A percentile compares a stretch with the other conserved stretches of the same genome.
These are phyloP conservation scores for Trachelus tabidus DNA, from an alignment of 2,888 invertebrate species.

Conservation along the genomic window DNA sequence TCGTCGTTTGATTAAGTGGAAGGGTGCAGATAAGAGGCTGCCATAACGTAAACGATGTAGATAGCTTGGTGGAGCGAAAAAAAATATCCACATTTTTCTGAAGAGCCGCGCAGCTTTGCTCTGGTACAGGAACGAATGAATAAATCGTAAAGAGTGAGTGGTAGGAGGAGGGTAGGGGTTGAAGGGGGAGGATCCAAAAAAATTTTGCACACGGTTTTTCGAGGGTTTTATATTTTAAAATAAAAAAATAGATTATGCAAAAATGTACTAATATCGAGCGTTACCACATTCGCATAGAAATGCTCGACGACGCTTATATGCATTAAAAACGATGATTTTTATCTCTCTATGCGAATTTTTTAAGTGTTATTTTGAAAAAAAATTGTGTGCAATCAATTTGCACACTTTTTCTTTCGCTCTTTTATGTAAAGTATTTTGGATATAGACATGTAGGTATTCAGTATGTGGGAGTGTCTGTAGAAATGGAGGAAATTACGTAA, in stretches of 20 bases:
- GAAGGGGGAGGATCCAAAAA: neutral
- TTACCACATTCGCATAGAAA: too few species aligned
- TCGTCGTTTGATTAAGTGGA: conserved; percentile 31
- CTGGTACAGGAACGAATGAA: conserved; percentile 15
- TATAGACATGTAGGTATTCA: too few species aligned
- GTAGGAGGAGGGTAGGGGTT: neutral
- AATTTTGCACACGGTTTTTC: neutral
- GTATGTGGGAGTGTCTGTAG: too few species aligned
- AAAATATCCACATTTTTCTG: conserved; percentile 18
- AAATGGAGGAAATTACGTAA: too few species aligned
- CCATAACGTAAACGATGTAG: conserved; percentile 34
- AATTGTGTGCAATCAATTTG: too few species aligned
- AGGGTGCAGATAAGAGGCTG: conserved; percentile 34
- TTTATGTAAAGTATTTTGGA: too few species aligned
- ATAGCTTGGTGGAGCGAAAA: conserved; percentile 29
- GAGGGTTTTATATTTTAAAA: neutral
- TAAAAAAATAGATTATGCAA: neutral
- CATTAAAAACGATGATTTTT: too few species aligned
- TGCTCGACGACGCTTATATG: too few species aligned
- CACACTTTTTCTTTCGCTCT: too few species aligned
- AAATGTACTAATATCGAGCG: too few species aligned
- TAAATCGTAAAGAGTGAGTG: neutral
- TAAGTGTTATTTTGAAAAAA: too few species aligned
- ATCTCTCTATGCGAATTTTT: too few species aligned
- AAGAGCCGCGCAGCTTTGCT: conserved; percentile 5